Evolutionary conservation across 2,113 vertebrate genomes (phyloP).

Genomic region (Heliornis fulica): DNA sequence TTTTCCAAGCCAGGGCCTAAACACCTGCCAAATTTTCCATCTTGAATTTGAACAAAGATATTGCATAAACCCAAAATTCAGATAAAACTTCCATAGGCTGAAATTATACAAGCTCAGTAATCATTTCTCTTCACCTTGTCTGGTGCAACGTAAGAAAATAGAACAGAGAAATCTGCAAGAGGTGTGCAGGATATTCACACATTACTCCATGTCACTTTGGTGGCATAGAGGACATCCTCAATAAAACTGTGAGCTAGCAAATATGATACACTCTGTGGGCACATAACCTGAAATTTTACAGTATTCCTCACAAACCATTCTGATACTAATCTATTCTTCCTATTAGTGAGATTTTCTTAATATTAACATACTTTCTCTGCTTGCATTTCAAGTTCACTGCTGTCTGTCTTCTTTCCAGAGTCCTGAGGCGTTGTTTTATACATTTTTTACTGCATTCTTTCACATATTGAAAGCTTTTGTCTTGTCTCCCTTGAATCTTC

Average conservation of each 20-base stretch:
- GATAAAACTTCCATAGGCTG: background rate
- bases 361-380: background rate
- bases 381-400: background rate
- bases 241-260: background rate
- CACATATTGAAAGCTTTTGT: background rate
- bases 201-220: background rate
- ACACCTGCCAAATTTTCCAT: background rate
- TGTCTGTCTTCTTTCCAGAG: background rate
- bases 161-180: background rate
- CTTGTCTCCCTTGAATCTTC: background rate
- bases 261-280: background rate
- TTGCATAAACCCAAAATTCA: background rate
- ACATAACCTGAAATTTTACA: too few species aligned
- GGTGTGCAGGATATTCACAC: background rate
- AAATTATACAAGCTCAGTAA: background rate
- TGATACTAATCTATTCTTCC: background rate
- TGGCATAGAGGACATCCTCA: background rate
- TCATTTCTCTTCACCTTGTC: background rate
- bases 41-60: background rate
- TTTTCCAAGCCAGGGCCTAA: background rate
- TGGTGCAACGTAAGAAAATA: background rate
- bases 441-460: background rate
- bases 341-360: background rate
- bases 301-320: too few species aligned
- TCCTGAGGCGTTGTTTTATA: background rate